phyloP scores from a whole-genome alignment of 2,113 vertebrate genomes.

The Tinamus guttatus region DNA sequence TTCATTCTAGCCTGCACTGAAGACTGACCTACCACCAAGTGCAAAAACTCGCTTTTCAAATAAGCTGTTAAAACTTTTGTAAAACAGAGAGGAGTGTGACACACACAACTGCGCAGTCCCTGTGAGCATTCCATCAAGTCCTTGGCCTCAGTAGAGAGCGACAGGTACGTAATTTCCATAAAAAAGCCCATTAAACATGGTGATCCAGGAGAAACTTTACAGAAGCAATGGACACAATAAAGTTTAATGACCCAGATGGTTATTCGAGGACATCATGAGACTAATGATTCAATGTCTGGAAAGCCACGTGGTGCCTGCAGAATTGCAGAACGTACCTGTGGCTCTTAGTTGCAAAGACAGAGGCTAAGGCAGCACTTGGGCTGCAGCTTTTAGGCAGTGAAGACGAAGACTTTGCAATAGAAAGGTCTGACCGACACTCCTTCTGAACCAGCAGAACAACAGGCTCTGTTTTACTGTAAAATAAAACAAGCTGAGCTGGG shows the following conservation, averaged over 20 bases:
- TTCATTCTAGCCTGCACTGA: not conserved
- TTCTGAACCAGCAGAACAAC: not conserved
- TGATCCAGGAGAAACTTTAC: not conserved
- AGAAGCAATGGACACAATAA: not conserved
- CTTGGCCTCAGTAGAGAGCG: not conserved
- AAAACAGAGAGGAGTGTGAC: not conserved
- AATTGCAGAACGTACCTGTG: not conserved
- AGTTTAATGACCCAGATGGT: not conserved
- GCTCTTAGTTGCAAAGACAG: not conserved
- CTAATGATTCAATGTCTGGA: not conserved
- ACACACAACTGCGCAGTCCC: not conserved
- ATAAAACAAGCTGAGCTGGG: not conserved
- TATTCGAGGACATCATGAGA: accelerated
- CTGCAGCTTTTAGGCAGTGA: not conserved
- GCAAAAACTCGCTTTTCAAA: not conserved
- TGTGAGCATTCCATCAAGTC: not conserved
- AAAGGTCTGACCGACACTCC: not conserved
- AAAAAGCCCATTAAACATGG: not conserved
- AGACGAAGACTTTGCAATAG: not conserved
- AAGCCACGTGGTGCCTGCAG: not conserved
- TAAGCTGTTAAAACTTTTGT: not conserved
- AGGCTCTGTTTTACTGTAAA: not conserved
- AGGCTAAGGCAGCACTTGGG: accelerated
- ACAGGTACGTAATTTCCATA: not conserved
- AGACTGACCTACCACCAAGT: not conserved